These are phyloP conservation scores for Ramphastos sulfuratus DNA, from an alignment of 2,113 vertebrate genomes.

Conservation along the genomic window DNA sequence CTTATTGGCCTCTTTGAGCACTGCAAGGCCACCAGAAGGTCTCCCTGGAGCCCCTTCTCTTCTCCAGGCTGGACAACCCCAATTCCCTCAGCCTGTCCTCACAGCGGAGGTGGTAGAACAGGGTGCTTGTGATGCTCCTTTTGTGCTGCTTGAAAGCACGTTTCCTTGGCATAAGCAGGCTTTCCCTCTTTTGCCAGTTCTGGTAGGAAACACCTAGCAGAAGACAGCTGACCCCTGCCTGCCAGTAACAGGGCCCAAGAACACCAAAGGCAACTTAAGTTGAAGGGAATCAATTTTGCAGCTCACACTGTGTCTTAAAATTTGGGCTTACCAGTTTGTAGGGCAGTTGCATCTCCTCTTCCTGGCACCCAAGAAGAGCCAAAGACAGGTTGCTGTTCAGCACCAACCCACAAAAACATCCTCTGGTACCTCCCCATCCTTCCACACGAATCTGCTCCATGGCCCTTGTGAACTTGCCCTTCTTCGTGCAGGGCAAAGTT, in stretches of 20 bases:
- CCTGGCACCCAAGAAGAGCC: not conserved
- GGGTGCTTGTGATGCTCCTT: not conserved
- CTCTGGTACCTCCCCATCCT: not conserved
- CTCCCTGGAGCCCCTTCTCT: no score
- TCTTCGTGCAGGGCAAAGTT: fast-evolving
- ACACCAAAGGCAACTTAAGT: not conserved
- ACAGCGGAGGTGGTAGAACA: not conserved
- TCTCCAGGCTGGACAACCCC: no score
- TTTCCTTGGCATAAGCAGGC: not conserved
- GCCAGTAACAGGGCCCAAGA: not conserved
- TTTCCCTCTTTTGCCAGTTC: not conserved
- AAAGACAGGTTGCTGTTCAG: not conserved
- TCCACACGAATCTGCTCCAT: not conserved
- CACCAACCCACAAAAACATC: not conserved
- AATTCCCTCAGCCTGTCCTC: no score
- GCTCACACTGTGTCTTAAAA: not conserved
- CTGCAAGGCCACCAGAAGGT: no score
- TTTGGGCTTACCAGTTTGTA: not conserved
- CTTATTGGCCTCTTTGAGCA: no score
- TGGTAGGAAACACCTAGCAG: not conserved
- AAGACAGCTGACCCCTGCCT: not conserved
- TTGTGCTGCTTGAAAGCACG: not conserved
- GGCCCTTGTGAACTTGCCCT: not conserved
- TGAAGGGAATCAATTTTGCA: not conserved
- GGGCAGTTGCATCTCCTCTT: not conserved